Evolutionary conservation across 2,113 vertebrate genomes (phyloP).

Genomic region (Hippopotamus amphibius): DNA sequence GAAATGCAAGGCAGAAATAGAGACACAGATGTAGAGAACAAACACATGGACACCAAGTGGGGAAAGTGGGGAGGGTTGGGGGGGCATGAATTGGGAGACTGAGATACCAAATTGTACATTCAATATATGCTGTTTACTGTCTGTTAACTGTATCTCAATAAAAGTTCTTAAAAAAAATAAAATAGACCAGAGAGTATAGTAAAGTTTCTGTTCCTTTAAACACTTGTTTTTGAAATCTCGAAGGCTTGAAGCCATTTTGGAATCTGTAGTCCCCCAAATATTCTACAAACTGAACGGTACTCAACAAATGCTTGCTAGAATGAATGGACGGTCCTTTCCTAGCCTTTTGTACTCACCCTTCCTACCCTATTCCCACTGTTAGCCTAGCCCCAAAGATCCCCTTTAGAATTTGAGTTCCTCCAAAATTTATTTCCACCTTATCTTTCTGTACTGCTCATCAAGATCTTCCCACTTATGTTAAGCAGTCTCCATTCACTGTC

Average conservation of each 20-base stretch:
- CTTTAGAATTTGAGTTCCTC: constrained; percentile 24
- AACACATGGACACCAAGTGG: too few species aligned
- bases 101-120: too few species aligned
- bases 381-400: neutral
- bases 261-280: neutral
- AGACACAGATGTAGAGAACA: too few species aligned
- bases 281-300: neutral
- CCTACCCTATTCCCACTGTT: neutral
- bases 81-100: too few species aligned
- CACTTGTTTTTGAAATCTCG: constrained; percentile 34
- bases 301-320: neutral
- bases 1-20: too few species aligned
- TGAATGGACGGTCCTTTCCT: neutral
- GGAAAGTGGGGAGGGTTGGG: too few species aligned
- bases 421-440: constrained; percentile 33
- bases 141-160: too few species aligned
- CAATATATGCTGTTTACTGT: too few species aligned
- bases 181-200: neutral
- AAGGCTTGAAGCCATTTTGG: constrained; percentile 6
- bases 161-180: too few species aligned
- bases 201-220: constrained; percentile 24
- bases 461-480: neutral
- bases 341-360: neutral
- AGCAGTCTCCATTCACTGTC: neutral
- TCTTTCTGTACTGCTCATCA: neutral